Evolutionary conservation across 2,888 invertebrate species (phyloP).

Genomic region (Tuberolachnus salignus): DNA sequence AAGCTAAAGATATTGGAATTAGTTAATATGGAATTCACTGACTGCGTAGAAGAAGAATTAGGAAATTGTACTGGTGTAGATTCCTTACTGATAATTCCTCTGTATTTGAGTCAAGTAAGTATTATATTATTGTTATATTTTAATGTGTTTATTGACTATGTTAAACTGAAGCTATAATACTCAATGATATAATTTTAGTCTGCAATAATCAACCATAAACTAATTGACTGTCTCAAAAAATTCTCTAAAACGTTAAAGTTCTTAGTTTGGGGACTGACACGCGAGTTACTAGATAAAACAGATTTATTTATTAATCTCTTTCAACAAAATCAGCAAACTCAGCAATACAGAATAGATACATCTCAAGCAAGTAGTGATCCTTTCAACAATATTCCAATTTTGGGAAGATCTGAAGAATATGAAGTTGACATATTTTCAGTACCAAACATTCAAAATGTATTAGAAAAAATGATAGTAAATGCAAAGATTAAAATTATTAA

Average conservation of each 20-base stretch:
- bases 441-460: too few species aligned
- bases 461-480: too few species aligned
- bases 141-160: not conserved
- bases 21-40: constrained; percentile 81
- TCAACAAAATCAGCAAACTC: too few species aligned
- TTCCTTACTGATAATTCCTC: constrained; percentile 77
- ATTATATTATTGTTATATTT: not conserved
- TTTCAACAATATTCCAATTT: too few species aligned
- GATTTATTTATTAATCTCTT: too few species aligned
- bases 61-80: constrained; percentile 76
- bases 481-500: too few species aligned
- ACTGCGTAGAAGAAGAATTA: constrained; percentile 77
- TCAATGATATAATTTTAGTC: constrained; percentile 63
- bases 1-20: constrained; percentile 75
- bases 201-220: constrained; percentile 82
- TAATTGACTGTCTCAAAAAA: constrained; percentile 70
- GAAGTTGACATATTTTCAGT: too few species aligned
- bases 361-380: too few species aligned
- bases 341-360: too few species aligned
- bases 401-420: too few species aligned
- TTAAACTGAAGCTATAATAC: too few species aligned
- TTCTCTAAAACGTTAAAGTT: constrained; percentile 73
- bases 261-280: constrained; percentile 83
- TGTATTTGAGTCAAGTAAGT: constrained; percentile 74
- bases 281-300: constrained; percentile 79